Evolutionary conservation across 2,113 vertebrate species (phyloP).

Genomic region (Oryzias melastigma): DNA sequence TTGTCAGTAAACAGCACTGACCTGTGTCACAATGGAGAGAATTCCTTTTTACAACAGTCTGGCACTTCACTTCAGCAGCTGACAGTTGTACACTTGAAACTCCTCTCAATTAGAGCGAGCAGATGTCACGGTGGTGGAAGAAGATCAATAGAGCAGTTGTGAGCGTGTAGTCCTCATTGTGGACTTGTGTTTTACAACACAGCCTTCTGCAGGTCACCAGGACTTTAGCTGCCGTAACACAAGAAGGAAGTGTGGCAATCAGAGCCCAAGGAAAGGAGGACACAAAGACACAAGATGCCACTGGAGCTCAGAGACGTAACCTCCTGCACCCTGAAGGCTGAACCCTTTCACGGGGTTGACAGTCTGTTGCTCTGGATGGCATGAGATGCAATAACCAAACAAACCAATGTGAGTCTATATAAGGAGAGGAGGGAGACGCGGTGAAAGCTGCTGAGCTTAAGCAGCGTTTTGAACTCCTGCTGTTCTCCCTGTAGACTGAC

Average conservation of each 20-base stretch:
- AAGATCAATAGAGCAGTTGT: conserved; percentile 66
- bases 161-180: conserved; percentile 45
- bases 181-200: conserved; percentile 47
- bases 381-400: conserved; percentile 28
- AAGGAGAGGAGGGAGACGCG: conserved; percentile 48
- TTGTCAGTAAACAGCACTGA: conserved; percentile 35
- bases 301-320: conserved; percentile 39
- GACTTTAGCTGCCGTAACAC: conserved; percentile 25
- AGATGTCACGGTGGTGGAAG: conserved; percentile 60
- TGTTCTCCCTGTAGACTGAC: conserved; percentile 47
- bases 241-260: conserved; percentile 29
- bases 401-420: conserved; percentile 54
- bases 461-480: conserved; percentile 36
- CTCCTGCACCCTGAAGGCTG: conserved; percentile 28
- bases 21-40: conserved; percentile 45
- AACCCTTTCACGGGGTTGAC: conserved; percentile 21
- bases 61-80: conserved; percentile 19
- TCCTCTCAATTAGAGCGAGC: conserved; percentile 57
- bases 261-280: conserved; percentile 38
- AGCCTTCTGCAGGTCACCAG: conserved; percentile 13
- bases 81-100: conserved; percentile 49
- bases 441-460: conserved; percentile 47
- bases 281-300: conserved; percentile 37
- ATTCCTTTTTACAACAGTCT: conserved; percentile 52
- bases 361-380: conserved; percentile 32